Base-by-base conservation (phyloP, 2,888 invertebrate species). In the Cybosia mesomella region DNA sequence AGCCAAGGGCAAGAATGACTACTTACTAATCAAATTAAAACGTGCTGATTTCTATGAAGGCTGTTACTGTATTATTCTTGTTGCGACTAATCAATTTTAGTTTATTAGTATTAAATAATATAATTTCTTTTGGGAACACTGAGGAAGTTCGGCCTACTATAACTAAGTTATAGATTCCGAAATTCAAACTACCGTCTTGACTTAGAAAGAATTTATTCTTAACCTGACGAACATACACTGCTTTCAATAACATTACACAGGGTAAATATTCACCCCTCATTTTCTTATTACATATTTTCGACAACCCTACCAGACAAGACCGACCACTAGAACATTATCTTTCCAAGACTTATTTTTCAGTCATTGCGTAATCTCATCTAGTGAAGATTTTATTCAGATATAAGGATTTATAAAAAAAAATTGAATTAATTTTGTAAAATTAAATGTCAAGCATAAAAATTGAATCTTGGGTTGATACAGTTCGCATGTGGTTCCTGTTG, bases 131-230 rank as follows among this genome's bases (percentile, higher is more conserved):
- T 61, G 43, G 61, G 28, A 49, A 61, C 28, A 28, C 13, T 49
- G 18, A 61, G 67, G 63, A 32, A 36, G 58, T 24, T 66, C 61
- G 69, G 69, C 62, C 64, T 54, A 62, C 53, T 65, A 65, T 62
- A 66, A 69, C 65, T n/a, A 10, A 39, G 69, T 65, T 69, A 66
- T 65, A 66, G 65, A 62, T 58, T 62, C 61, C 57, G 65, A 66
- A 66, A 69, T 69, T 69, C 60, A 69, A 69, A 69, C 69, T 28
- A 66, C 69, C 28, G 24, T 62, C 15, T 61, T 21, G 58, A 54
- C 69, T 69, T 69, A 69, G 5, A 68, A 69, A 69, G 58, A 66
- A 61, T 69, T 69, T 69, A 69, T 69, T 69, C 65, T 69, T 69
- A 69, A 36, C 32, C 36, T 58, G 60, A 65, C 69, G 69, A 58